These are phyloP conservation scores for Apodemus speciosus DNA, from an alignment of 2,113 vertebrate genomes.

Conservation along the genomic window DNA sequence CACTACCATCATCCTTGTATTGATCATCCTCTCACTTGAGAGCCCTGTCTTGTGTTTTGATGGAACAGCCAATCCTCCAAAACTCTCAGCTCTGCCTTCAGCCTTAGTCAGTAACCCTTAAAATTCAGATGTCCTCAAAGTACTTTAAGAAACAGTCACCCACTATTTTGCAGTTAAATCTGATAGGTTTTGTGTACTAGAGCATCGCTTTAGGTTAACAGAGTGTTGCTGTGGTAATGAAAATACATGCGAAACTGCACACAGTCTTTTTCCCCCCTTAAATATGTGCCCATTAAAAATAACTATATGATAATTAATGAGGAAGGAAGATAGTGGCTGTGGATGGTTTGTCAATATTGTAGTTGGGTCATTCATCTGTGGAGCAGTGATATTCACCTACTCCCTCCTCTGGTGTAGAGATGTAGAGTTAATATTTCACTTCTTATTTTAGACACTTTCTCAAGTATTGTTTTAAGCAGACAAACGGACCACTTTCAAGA, in stretches of 20 bases:
- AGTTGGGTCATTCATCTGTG: constrained; percentile 70
- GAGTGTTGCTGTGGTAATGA: neutral
- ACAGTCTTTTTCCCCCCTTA: neutral
- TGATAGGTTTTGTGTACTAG: accelerated
- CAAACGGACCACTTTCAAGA: constrained; percentile 4
- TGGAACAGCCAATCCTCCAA: too few species aligned
- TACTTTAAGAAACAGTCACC: neutral
- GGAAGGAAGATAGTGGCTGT: neutral
- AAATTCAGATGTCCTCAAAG: neutral
- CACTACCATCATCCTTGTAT: neutral
- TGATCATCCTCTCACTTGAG: neutral
- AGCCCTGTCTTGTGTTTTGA: neutral
- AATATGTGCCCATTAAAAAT: neutral
- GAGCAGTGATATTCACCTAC: constrained; percentile 12
- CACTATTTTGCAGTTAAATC: neutral
- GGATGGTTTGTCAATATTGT: constrained; percentile 46
- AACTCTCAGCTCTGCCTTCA: neutral
- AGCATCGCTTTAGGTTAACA: neutral
- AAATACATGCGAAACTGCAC: constrained; percentile 65
- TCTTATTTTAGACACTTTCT: constrained; percentile 62
- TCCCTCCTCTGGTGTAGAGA: constrained; percentile 1
- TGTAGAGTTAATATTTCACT: constrained; percentile 56
- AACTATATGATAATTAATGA: constrained; percentile 41
- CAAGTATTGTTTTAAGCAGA: constrained; percentile 69
- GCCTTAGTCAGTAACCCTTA: neutral